Base-by-base conservation (phyloP, 2,113 vertebrate genomes). In the Hydropotes inermis region DNA sequence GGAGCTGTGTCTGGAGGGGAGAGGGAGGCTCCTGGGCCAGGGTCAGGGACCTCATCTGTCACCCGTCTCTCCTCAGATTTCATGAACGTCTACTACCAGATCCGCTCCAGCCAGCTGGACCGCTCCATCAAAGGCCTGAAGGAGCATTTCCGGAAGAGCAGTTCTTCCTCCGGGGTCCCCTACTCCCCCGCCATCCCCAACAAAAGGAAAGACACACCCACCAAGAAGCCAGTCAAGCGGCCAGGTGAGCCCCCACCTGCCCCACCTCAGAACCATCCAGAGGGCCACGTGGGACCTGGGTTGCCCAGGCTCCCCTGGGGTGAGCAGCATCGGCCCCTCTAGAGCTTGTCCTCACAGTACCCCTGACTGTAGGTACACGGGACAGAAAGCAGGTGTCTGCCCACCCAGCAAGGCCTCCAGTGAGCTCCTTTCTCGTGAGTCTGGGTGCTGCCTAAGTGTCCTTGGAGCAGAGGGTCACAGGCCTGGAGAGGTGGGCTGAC, bases 41-140 rank as follows among this genome's bases (percentile, higher is more conserved):
- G 33, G n/a, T 4, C 13, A 11, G 84, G 43, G 33, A 21, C 60
- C 82, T 7, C 0, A 4, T 54, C 78, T 27, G 3, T 21, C 3
- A 4, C 92, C 64, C 16, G 0, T 60, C 10, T 98, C 79, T 88
- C 95, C 89, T 13, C 99, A 99, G 99, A 99, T 97, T 99, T 99
- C 98, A 99, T 99, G 99, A 99, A 99, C 39, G 99, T 99, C 70
- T 99, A 99, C 99, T 99, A 99, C 98, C 99, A 99, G 98, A 99
- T 99, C 97, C 98, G 99, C 47, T 99, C 99, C 54, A 99, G 99
- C 96, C 99, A 99, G 98, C 98, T 99, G 1, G 99, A 99, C 93
- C 99, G 99, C 85, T 99, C 99, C 98, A 99, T 99, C 98, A 99
- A 99, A 98, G 99, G 99, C 3, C 98, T 99, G 95, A 99, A 99